Evolutionary conservation across 2,888 invertebrate species (phyloP).

Genomic region (Pandemis corylana): DNA sequence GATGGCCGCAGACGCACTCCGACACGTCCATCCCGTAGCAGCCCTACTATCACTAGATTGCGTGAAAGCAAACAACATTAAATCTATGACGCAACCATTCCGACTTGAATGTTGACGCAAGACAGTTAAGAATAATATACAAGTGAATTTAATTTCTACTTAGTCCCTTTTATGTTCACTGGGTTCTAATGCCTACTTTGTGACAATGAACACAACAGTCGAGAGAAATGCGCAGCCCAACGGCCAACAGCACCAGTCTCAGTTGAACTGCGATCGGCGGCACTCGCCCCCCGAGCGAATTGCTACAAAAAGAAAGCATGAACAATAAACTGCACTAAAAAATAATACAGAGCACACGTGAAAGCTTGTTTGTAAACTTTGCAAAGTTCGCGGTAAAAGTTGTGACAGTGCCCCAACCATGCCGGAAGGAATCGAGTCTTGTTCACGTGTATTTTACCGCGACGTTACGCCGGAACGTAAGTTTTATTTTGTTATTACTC

Average conservation of each 20-base stretch:
- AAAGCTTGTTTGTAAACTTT: constrained; percentile 28
- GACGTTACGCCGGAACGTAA: constrained; percentile 79
- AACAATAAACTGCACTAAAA: constrained; percentile 6
- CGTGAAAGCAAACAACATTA: background rate
- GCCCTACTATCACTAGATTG: background rate
- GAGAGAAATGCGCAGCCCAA: constrained; percentile 41
- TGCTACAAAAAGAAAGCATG: constrained; percentile 22
- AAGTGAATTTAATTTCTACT: background rate
- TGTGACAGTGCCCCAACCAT: constrained; percentile 53
- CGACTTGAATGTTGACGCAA: background rate
- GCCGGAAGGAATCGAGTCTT: constrained; percentile 70
- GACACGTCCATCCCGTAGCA: constrained; percentile 8
- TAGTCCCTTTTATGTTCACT: background rate
- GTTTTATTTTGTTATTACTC: constrained; percentile 48
- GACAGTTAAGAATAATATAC: constrained; percentile 1
- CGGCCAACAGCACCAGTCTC: constrained; percentile 47
- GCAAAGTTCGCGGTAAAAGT: constrained; percentile 25
- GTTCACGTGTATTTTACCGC: constrained; percentile 67
- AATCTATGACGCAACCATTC: background rate
- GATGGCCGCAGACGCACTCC: constrained; percentile 9
- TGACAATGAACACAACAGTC: constrained; percentile 29
- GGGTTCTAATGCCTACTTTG: constrained; percentile 17
- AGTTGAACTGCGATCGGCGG: constrained; percentile 46
- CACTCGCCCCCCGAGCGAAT: constrained; percentile 47
- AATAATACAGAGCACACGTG: constrained; percentile 6